phyloP scores from a whole-genome alignment of 2,888 invertebrate species.

The Coleophora deauratella region DNA sequence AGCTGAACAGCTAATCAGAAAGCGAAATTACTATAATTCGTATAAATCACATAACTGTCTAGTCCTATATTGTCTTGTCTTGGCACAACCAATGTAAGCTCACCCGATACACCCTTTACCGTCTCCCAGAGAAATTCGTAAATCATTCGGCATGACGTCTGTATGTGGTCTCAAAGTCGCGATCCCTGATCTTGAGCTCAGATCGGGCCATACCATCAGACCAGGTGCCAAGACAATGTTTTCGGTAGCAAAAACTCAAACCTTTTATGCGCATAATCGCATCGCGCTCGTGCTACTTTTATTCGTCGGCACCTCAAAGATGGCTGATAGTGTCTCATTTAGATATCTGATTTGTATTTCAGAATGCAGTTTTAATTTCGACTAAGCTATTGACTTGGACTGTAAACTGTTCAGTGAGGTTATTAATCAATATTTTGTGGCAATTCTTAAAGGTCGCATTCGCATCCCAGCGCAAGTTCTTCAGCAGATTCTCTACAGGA shows the following conservation, averaged over 20 bases:
- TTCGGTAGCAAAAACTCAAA: slow-evolving; percentile 41
- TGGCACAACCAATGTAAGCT: background rate
- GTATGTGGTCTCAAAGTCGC: slow-evolving; percentile 46
- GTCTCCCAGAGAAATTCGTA: slow-evolving; percentile 41
- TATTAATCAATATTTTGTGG: slow-evolving; percentile 34
- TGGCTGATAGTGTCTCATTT: slow-evolving; percentile 9
- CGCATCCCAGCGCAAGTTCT: slow-evolving; percentile 31
- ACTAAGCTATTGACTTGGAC: too few species aligned
- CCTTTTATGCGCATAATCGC: slow-evolving; percentile 48
- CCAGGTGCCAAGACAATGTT: slow-evolving; percentile 40
- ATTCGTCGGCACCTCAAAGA: slow-evolving; percentile 33
- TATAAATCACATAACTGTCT: background rate
- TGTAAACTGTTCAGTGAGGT: slow-evolving; percentile 2
- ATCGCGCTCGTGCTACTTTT: slow-evolving; percentile 30
- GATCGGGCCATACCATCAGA: slow-evolving; percentile 20
- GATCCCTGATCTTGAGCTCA: slow-evolving; percentile 44
- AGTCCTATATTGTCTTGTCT: background rate
- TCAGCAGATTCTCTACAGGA: slow-evolving; percentile 38
- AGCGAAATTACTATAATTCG: too few species aligned
- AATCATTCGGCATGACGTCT: slow-evolving; percentile 56
- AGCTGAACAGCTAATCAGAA: too few species aligned
- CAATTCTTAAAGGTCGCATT: slow-evolving; percentile 47
- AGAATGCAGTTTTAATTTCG: background rate
- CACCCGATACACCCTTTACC: slow-evolving; percentile 26
- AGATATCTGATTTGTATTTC: slow-evolving; percentile 6